Evolutionary conservation across 2,888 invertebrate genomes (phyloP).

Genomic region (Cheilosia grossa): DNA sequence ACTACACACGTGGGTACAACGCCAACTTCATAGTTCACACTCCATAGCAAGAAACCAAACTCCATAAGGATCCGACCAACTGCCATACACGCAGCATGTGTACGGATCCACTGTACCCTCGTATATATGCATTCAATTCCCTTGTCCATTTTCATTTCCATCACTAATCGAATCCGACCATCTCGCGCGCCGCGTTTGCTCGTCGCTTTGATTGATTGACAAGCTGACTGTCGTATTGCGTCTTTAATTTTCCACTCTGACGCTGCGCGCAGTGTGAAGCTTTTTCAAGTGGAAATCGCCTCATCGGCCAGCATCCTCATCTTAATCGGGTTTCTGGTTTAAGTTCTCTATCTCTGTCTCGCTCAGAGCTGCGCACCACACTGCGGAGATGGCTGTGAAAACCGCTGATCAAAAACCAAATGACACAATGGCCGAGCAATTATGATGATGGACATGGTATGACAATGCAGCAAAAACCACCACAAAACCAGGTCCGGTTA

Average conservation of each 20-base stretch:
- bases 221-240: slow-evolving; percentile 62
- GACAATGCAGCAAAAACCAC: slow-evolving; percentile 52
- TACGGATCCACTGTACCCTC: slow-evolving; percentile 24
- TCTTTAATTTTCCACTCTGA: slow-evolving; percentile 67
- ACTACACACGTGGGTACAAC: not conserved
- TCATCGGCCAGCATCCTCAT: slow-evolving; percentile 32
- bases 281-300: slow-evolving; percentile 66
- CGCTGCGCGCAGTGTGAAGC: slow-evolving; percentile 51
- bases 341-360: not conserved
- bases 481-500: slow-evolving; percentile 50
- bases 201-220: slow-evolving; percentile 71
- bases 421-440: slow-evolving; percentile 76
- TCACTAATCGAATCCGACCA: slow-evolving; percentile 51
- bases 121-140: slow-evolving; percentile 20
- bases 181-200: slow-evolving; percentile 14
- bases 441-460: slow-evolving; percentile 72
- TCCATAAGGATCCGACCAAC: slow-evolving; percentile 15
- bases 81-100: slow-evolving; percentile 49
- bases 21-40: slow-evolving; percentile 39
- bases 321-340: slow-evolving; percentile 20
- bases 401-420: slow-evolving; percentile 70
- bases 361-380: not conserved
- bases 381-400: slow-evolving; percentile 53
- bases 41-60: slow-evolving; percentile 18
- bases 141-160: slow-evolving; percentile 64